A percentile compares a stretch with the other conserved stretches of the same genome.
These are phyloP conservation scores for Tanypteryx hageni DNA, from an alignment of 2,888 invertebrate species.

Conservation along the genomic window DNA sequence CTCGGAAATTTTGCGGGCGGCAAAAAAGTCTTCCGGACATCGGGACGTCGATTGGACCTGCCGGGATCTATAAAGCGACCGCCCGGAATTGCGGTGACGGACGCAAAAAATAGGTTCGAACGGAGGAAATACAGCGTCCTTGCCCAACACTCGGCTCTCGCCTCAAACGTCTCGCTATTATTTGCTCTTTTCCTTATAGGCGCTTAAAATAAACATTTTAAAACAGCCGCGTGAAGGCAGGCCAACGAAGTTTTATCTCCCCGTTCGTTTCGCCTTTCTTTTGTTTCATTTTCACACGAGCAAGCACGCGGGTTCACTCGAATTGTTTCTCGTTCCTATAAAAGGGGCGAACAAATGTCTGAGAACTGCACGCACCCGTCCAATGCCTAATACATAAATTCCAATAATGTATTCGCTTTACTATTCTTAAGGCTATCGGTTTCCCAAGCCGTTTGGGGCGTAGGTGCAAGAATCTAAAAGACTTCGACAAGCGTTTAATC, in stretches of 20 bases:
- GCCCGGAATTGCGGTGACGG: not conserved
- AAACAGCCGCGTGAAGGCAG: not conserved
- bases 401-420: not conserved
- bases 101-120: not conserved
- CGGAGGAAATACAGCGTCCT: not conserved
- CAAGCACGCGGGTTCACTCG: not conserved
- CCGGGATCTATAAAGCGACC: too few species aligned
- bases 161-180: not conserved
- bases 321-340: not conserved
- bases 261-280: not conserved
- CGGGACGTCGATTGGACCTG: too few species aligned
- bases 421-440: not conserved
- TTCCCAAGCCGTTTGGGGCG: not conserved
- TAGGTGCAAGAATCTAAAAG: not conserved
- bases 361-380: not conserved
- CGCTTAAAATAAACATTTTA: not conserved
- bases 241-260: not conserved
- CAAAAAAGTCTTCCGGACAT: too few species aligned
- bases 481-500: not conserved
- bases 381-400: not conserved
- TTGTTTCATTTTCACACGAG: not conserved
- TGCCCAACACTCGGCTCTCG: not conserved
- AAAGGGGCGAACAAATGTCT: constrained; percentile 18
- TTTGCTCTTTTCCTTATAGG: not conserved
- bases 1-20: too few species aligned